These are phyloP conservation scores for Neoascia interrupta DNA, from an alignment of 2,888 invertebrate genomes.

Conservation along the genomic window DNA sequence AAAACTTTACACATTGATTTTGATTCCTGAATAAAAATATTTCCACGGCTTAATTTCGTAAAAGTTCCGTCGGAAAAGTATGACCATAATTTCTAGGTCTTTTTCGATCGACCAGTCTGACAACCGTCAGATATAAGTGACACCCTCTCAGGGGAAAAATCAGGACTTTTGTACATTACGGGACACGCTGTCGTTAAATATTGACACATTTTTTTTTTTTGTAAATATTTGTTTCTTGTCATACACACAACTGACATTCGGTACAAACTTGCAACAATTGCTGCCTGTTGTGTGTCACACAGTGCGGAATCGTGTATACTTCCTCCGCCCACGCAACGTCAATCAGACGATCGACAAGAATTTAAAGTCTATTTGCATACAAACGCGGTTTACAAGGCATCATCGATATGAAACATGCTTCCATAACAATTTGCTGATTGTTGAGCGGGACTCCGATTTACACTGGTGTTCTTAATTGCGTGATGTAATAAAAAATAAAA, in stretches of 20 bases:
- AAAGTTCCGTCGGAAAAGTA: too few relatives aligned
- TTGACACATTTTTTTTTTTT: slow-evolving; percentile 17
- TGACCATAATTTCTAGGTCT: too few relatives aligned
- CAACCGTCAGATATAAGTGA: too few relatives aligned
- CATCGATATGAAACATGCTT: slow-evolving; percentile 8
- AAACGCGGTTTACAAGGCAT: slow-evolving; percentile 34
- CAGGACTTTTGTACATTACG: too few relatives aligned
- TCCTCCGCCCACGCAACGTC: slow-evolving; percentile 55
- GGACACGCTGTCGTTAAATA: too few relatives aligned
- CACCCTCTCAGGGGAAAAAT: too few relatives aligned
- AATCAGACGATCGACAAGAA: slow-evolving; percentile 16
- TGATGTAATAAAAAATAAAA: slow-evolving; percentile 19
- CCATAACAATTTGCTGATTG: slow-evolving; percentile 41
- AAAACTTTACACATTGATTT: too few relatives aligned
- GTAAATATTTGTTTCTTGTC: slow-evolving; percentile 25
- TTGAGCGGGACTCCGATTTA: slow-evolving; percentile 7
- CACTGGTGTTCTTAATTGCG: slow-evolving; percentile 29
- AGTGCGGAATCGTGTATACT: slow-evolving; percentile 22
- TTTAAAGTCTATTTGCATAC: slow-evolving; percentile 39
- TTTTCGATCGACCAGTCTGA: too few relatives aligned
- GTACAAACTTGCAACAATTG: slow-evolving; percentile 30
- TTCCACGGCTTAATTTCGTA: too few relatives aligned
- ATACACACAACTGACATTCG: neutral
- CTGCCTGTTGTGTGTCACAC: slow-evolving; percentile 24
- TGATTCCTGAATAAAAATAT: too few relatives aligned